These are phyloP conservation scores for Goniozus legneri DNA, from an alignment of 1,140 invertebrate species.

Conservation along the genomic window DNA sequence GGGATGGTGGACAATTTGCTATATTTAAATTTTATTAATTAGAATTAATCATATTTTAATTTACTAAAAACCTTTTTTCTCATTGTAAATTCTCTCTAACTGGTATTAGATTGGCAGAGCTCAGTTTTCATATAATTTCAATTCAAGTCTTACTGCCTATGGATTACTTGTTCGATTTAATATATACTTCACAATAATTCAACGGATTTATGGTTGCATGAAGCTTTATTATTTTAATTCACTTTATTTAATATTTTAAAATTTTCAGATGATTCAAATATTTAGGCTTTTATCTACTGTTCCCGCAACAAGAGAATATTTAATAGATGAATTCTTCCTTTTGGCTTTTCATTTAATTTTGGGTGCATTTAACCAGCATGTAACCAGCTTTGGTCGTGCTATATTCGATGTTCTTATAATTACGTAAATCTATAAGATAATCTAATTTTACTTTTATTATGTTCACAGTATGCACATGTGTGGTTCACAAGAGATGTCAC, in stretches of 20 bases:
- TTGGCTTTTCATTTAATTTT: slow-evolving; percentile 11
- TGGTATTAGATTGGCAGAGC: too few species aligned
- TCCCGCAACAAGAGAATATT: background rate
- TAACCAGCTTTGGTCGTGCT: slow-evolving; percentile 30
- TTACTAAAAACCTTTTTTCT: too few species aligned
- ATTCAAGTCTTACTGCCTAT: too few species aligned
- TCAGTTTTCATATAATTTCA: too few species aligned
- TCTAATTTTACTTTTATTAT: too few species aligned
- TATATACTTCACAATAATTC: too few species aligned
- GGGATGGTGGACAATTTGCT: slow-evolving; percentile 1
- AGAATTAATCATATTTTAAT: too few species aligned
- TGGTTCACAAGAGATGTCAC: slow-evolving; percentile 97
- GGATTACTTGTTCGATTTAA: too few species aligned
- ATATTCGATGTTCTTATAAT: slow-evolving; percentile 16
- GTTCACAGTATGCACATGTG: slow-evolving; percentile 91
- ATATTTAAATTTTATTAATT: too few species aligned
- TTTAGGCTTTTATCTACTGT: background rate
- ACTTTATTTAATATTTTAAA: background rate
- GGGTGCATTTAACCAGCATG: slow-evolving; percentile 33
- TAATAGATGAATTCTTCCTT: background rate
- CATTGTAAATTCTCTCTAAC: too few species aligned
- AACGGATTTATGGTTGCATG: background rate
- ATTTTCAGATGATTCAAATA: background rate
- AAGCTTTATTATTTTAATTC: background rate
- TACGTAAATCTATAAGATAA: too few species aligned